Conservation (phyloP, 2,888 invertebrate genomes). For the Drosophila picticornis region DNA sequence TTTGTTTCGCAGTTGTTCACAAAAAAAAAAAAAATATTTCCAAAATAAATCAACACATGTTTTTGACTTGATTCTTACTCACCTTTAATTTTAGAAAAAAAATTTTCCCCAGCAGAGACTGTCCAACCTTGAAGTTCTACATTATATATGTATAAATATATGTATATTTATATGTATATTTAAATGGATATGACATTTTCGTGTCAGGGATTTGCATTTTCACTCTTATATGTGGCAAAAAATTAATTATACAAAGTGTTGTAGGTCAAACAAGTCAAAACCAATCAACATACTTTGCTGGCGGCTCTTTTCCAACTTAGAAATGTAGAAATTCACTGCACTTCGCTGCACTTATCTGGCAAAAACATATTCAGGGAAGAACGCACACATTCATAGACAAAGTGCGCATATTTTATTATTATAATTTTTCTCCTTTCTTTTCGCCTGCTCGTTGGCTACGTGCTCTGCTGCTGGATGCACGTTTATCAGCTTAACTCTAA, state of each 20-base stretch:
- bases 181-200: not conserved
- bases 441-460: constrained; percentile 21
- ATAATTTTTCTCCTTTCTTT: constrained; percentile 1
- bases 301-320: not conserved
- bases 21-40: not conserved
- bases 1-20: not conserved
- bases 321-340: not conserved
- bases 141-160: not conserved
- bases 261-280: not conserved
- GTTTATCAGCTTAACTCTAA: constrained; percentile 79
- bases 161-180: not conserved
- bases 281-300: not conserved
- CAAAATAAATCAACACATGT: not conserved
- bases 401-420: not conserved
- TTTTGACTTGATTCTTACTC: not conserved
- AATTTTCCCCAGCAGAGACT: too few species aligned
- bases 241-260: not conserved
- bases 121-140: not conserved
- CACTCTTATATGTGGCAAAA: not conserved
- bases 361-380: not conserved
- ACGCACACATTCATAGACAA: not conserved
- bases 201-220: not conserved
- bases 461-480: constrained; percentile 40
- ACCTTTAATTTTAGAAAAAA: not conserved
- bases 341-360: not conserved